Evolutionary conservation across 1,140 invertebrate genomes (phyloP).

Genomic region (Drosophila nigromelanica): DNA sequence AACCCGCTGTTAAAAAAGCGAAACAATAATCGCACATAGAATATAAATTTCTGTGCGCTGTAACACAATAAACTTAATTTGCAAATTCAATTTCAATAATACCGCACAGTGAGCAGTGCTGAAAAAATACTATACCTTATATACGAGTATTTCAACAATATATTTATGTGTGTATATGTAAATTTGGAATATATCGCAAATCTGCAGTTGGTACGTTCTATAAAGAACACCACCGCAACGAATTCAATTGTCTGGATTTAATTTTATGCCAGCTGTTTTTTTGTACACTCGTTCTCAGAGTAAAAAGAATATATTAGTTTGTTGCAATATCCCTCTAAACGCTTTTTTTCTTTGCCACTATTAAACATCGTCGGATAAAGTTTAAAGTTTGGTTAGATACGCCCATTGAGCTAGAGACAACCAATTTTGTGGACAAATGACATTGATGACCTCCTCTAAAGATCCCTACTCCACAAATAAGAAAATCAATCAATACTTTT

Average conservation of each 20-base stretch:
- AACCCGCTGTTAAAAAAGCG: conserved; percentile 22
- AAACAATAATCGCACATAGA: conserved; percentile 66
- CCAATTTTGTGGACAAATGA: too few species aligned
- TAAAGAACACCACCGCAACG: conserved; percentile 17
- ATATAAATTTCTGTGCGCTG: conserved; percentile 64
- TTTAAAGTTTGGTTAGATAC: too few species aligned
- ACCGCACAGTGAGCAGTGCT: conserved; percentile 24
- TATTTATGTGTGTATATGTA: conserved; percentile 21
- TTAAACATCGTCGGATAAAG: too few species aligned
- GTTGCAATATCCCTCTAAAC: too few species aligned
- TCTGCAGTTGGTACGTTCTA: conserved; percentile 10
- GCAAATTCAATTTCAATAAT: conserved; percentile 81
- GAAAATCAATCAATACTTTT: too few species aligned
- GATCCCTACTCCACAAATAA: too few species aligned
- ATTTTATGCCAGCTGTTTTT: conserved; percentile 41
- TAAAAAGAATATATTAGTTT: too few species aligned
- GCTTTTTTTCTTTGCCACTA: too few species aligned
- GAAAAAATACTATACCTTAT: conserved; percentile 36
- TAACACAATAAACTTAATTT: conserved; percentile 78
- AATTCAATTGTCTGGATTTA: conserved; percentile 73
- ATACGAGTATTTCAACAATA: conserved; percentile 8
- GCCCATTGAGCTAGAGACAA: too few species aligned
- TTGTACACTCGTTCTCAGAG: neutral
- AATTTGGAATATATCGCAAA: conserved; percentile 19
- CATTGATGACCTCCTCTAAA: too few species aligned